Percentiles rank a stretch among this genome's conserved stretches.
Evolutionary conservation across 2,888 invertebrate species (phyloP).

Genomic region (Poecilus cupreus): DNA sequence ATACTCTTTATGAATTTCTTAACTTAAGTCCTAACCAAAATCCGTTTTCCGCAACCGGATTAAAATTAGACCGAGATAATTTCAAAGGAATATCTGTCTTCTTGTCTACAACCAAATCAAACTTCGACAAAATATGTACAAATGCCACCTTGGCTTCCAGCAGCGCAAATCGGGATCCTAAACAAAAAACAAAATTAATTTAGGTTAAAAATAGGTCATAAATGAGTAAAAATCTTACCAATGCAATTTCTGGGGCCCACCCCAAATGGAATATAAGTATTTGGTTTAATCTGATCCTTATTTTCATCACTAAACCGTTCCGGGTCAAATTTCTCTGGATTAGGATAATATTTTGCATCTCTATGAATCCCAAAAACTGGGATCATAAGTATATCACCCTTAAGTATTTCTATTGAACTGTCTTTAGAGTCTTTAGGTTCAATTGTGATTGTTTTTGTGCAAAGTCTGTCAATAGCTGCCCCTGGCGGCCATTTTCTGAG

Average conservation of each 20-base stretch:
- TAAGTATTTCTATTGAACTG: slow-evolving; percentile 67
- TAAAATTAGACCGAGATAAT: slow-evolving; percentile 62
- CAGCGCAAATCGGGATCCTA: slow-evolving; percentile 67
- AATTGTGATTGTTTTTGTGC: slow-evolving; percentile 73
- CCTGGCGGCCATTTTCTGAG: slow-evolving; percentile 74
- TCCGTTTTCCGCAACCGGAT: slow-evolving; percentile 18
- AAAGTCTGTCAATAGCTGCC: slow-evolving; percentile 72
- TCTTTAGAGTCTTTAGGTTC: slow-evolving; percentile 69
- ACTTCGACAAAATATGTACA: slow-evolving; percentile 66
- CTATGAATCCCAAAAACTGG: slow-evolving; percentile 74
- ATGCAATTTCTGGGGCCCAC: slow-evolving; percentile 70
- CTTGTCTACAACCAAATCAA: slow-evolving; percentile 66
- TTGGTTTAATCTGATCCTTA: slow-evolving; percentile 73
- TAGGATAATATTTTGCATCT: slow-evolving; percentile 75
- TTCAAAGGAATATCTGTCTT: slow-evolving; percentile 67
- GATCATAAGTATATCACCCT: slow-evolving; percentile 73
- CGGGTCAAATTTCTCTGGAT: slow-evolving; percentile 74
- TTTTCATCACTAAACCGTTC: slow-evolving; percentile 76
- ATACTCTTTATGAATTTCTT: no score
- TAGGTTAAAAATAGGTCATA: neutral
- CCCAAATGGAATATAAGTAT: slow-evolving; percentile 75
- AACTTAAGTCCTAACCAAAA: neutral
- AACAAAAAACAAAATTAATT: slow-evolving; percentile 27
- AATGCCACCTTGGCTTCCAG: slow-evolving; percentile 67
- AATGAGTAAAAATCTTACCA: slow-evolving; percentile 64